Conservation (phyloP, 1,140 invertebrate genomes). For the Popillia japonica region DNA sequence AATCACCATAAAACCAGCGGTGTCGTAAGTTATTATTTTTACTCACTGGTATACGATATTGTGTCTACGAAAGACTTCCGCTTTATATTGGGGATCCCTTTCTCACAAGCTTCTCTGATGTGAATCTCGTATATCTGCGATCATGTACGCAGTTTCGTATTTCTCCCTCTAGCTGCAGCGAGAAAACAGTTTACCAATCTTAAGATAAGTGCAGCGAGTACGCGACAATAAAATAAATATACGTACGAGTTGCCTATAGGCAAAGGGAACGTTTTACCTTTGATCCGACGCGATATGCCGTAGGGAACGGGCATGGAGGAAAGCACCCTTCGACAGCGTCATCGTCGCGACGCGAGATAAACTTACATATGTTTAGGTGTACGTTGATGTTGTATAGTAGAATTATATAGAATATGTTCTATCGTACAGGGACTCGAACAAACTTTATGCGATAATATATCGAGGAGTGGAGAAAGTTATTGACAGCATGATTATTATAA, state of each 20-base stretch:
- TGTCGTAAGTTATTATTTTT: constrained; percentile 31
- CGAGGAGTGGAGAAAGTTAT: too few species aligned
- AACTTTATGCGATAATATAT: too few species aligned
- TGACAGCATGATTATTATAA: too few species aligned
- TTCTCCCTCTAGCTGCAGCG: constrained; percentile 6
- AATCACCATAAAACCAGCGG: constrained; percentile 27
- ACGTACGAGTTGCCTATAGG: constrained; percentile 1
- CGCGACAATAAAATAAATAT: constrained; percentile 33
- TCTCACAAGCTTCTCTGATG: background rate
- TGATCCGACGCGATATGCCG: constrained; percentile 24
- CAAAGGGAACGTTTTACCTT: background rate
- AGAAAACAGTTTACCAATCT: constrained; percentile 33
- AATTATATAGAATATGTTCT: too few species aligned
- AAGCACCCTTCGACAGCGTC: constrained; percentile 28
- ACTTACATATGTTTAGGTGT: background rate
- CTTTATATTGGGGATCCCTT: background rate
- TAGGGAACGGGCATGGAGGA: constrained; percentile 8
- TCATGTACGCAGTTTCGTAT: background rate
- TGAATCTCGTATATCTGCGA: background rate
- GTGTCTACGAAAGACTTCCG: background rate
- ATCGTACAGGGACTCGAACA: too few species aligned
- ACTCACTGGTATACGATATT: background rate
- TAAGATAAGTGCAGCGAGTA: constrained; percentile 17
- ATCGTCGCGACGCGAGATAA: background rate
- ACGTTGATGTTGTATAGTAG: background rate